These are phyloP conservation scores for Lobophora halterata DNA, from an alignment of 2,888 invertebrate genomes.

Conservation along the genomic window DNA sequence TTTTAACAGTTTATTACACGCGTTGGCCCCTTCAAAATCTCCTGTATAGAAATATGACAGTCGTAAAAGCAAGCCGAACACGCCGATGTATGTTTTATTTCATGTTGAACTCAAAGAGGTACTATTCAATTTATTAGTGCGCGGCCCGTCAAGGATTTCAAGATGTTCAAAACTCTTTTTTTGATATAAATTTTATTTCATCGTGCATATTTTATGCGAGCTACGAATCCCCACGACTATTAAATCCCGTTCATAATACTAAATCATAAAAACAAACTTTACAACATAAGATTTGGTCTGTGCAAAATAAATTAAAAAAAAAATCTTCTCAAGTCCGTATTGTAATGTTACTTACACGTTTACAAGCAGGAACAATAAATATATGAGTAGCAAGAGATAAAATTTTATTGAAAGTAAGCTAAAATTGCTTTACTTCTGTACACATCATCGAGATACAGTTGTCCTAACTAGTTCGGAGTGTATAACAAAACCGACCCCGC, in stretches of 20 bases:
- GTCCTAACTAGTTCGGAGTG: too few species aligned
- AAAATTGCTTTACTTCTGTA: too few species aligned
- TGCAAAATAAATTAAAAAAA: too few species aligned
- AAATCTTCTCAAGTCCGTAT: too few species aligned
- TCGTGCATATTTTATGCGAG: conserved; percentile 14
- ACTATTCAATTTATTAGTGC: conserved; percentile 47
- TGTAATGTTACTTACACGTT: too few species aligned
- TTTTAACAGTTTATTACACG: conserved; percentile 1
- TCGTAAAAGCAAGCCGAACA: conserved; percentile 47
- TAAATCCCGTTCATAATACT: conserved; percentile 2
- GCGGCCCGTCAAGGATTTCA: conserved; percentile 25
- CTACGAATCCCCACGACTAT: conserved; percentile 5
- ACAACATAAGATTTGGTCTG: conserved; percentile 1
- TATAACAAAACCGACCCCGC: too few species aligned
- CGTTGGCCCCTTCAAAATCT: conserved; percentile 19
- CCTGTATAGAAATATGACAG: conserved; percentile 42
- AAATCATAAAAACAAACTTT: conserved; percentile 8
- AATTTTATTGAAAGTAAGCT: too few species aligned
- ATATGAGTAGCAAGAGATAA: too few species aligned
- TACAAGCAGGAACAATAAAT: too few species aligned
- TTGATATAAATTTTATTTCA: conserved; percentile 35
- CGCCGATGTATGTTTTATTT: conserved; percentile 33
- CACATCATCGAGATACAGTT: too few species aligned
- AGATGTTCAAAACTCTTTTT: conserved; percentile 34
- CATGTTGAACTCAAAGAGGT: conserved; percentile 35